Evolutionary conservation across 2,797 vertebrate genomes (phyloP).

Genomic region (Tragopan temminckii): DNA sequence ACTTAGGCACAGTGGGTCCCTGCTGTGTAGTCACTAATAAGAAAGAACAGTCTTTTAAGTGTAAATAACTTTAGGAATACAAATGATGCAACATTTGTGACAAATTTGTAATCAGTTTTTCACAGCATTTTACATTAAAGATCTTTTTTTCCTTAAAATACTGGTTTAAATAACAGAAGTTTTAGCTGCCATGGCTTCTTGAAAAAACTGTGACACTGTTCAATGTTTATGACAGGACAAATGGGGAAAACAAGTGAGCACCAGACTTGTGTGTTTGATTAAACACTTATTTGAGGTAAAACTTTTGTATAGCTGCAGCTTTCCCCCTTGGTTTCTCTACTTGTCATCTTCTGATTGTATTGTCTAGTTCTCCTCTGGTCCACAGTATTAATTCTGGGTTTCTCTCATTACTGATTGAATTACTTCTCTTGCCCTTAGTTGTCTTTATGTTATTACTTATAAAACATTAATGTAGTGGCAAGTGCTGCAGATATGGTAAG

Average conservation of each 20-base stretch:
- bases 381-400: neutral
- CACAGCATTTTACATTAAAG: neutral
- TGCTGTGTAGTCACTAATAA: neutral
- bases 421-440: neutral
- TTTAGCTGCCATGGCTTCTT: neutral
- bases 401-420: neutral
- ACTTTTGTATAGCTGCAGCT: neutral
- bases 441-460: conserved; percentile 10
- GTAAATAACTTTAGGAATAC: neutral
- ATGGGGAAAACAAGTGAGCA: neutral
- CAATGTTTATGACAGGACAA: neutral
- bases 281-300: neutral
- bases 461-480: neutral
- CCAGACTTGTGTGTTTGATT: conserved; percentile 7
- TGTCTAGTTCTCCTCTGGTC: neutral
- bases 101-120: neutral
- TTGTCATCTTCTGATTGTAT: conserved; percentile 10
- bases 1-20: neutral
- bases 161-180: conserved; percentile 5
- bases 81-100: neutral
- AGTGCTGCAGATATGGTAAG: neutral
- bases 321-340: conserved; percentile 32
- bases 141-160: neutral
- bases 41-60: neutral
- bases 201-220: neutral